A percentile compares a stretch with the other conserved stretches of the same genome.
These are phyloP conservation scores for Deladenus siricidicola DNA, from an alignment of 2,888 invertebrate genomes.

Conservation along the genomic window DNA sequence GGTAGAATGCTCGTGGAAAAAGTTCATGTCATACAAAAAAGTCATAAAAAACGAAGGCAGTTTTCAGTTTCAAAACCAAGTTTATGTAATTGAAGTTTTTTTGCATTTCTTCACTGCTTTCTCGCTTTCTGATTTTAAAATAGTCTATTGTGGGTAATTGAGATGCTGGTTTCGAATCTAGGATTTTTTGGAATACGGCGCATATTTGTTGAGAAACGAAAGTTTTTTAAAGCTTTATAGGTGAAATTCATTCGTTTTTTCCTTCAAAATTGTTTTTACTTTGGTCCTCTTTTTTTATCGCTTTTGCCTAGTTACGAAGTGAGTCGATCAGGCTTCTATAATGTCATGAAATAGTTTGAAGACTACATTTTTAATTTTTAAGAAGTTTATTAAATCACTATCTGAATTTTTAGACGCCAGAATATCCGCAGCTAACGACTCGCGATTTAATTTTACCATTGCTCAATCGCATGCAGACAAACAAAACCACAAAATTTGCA, in stretches of 20 bases:
- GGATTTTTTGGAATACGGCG: too few relatives aligned
- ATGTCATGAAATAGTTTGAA: too few relatives aligned
- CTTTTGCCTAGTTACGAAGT: too few relatives aligned
- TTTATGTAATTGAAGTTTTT: neutral
- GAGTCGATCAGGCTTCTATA: too few relatives aligned
- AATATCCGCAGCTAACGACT: conserved; percentile 12
- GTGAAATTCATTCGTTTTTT: too few relatives aligned
- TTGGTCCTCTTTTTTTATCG: too few relatives aligned
- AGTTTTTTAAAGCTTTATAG: too few relatives aligned
- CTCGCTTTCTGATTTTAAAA: too few relatives aligned
- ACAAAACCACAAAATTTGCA: conserved; percentile 89
- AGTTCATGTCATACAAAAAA: neutral
- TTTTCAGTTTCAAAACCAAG: neutral
- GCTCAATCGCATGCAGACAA: conserved; percentile 83
- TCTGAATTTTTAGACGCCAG: conserved; percentile 11
- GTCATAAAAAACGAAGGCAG: neutral
- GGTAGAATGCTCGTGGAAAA: neutral
- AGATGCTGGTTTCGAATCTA: too few relatives aligned
- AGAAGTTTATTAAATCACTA: neutral
- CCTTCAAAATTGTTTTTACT: too few relatives aligned
- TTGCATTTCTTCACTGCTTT: neutral
- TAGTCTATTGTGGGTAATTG: too few relatives aligned
- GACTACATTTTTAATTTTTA: neutral
- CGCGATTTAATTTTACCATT: conserved; percentile 54
- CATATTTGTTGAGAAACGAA: too few relatives aligned